These are phyloP conservation scores for Hippolais icterina DNA, from an alignment of 2,113 vertebrate genomes.

Conservation along the genomic window DNA sequence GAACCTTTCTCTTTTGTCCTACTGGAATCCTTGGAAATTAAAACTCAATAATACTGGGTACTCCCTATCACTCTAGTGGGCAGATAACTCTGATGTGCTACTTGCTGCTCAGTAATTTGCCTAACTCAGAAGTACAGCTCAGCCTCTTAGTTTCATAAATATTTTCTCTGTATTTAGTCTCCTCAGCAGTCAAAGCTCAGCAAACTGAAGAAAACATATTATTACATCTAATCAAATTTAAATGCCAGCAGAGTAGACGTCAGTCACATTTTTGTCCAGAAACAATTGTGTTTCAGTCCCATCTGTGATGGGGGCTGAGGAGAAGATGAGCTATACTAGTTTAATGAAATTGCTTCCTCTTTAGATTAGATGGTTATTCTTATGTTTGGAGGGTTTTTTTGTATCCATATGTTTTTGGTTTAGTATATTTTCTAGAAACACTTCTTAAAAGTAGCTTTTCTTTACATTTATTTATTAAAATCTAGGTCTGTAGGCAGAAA, in stretches of 20 bases:
- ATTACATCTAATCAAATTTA: constrained; percentile 54
- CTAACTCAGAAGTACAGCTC: constrained; percentile 12
- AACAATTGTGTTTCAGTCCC: constrained; percentile 23
- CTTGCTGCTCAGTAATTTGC: constrained; percentile 29
- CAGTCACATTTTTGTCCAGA: constrained; percentile 30
- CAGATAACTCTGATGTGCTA: neutral
- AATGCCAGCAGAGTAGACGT: constrained; percentile 32
- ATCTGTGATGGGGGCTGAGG: constrained; percentile 12
- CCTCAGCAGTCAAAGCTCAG: constrained; percentile 45
- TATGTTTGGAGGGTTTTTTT: neutral
- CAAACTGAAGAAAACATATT: constrained; percentile 34
- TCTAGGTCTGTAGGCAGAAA: neutral
- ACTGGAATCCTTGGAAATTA: neutral
- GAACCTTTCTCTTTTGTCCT: neutral
- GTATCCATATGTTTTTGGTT: neutral
- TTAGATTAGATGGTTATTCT: neutral
- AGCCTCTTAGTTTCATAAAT: constrained; percentile 39
- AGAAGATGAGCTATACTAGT: constrained; percentile 6
- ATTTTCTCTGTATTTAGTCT: constrained; percentile 37
- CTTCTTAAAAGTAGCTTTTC: neutral
- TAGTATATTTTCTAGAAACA: neutral
- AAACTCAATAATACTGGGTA: neutral
- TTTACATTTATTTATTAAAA: neutral
- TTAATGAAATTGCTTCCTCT: neutral
- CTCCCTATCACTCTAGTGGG: neutral